Conservation (phyloP, 2,888 invertebrate genomes). For the Trilocha varians region DNA sequence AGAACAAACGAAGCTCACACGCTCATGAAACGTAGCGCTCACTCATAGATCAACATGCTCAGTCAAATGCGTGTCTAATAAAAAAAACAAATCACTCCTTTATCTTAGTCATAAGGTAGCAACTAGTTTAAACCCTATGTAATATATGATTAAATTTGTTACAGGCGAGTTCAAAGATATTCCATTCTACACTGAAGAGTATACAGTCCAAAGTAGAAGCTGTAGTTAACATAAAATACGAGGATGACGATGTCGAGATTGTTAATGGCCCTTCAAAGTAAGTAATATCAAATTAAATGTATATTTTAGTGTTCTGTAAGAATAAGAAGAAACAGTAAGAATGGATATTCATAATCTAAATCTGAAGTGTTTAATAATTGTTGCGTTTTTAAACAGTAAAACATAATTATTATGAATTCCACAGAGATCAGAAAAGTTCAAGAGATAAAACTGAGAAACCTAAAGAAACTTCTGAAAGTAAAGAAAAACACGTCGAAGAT, state of each 20-base stretch:
- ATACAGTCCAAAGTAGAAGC: slow-evolving; percentile 76
- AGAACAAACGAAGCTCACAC: too few relatives aligned
- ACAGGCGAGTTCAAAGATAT: slow-evolving; percentile 80
- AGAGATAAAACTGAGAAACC: slow-evolving; percentile 1
- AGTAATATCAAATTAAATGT: slow-evolving; percentile 20
- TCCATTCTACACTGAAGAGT: slow-evolving; percentile 77
- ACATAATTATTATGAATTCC: neutral
- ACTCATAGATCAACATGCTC: too few relatives aligned
- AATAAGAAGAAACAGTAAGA: too few relatives aligned
- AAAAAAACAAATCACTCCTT: too few relatives aligned
- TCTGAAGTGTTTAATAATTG: too few relatives aligned
- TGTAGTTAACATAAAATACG: slow-evolving; percentile 67
- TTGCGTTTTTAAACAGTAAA: too few relatives aligned
- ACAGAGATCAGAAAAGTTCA: neutral
- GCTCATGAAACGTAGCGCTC: too few relatives aligned
- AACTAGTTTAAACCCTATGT: neutral
- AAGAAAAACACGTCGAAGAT: slow-evolving; percentile 9
- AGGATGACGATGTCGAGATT: slow-evolving; percentile 65
- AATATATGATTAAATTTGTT: slow-evolving; percentile 9
- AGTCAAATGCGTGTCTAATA: too few relatives aligned
- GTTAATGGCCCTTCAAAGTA: slow-evolving; percentile 55
- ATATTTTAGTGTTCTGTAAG: neutral
- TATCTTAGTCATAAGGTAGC: too few relatives aligned
- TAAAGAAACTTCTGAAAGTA: slow-evolving; percentile 7
- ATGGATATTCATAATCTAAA: too few relatives aligned